Base-by-base conservation (phyloP, 2,113 vertebrate genomes). In the Fregata magnificens region DNA sequence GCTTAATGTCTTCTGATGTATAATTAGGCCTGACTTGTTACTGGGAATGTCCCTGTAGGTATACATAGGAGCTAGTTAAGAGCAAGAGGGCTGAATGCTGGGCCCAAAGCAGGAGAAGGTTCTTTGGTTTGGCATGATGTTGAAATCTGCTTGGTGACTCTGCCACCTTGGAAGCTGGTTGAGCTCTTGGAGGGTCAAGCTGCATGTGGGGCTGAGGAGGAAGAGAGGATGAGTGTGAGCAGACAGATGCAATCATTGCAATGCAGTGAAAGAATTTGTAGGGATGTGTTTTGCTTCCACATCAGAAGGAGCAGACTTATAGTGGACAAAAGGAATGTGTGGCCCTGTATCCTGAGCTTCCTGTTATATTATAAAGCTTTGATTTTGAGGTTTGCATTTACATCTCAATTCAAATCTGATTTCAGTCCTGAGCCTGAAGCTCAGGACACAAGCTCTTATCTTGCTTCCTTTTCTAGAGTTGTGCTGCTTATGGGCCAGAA, bases 401-500 rank as follows among this genome's bases (percentile, higher is more conserved):
- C 78, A n/a, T 83, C 18, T 96, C 80, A 89, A 47, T 95, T 92
- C 86, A 67, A 73, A 34, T 63, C 29, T 63, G 78, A 91, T 36
- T 73, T 87, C 34, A 53, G 5, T 90, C 34, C 67, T 56, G 36
- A 92, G 53, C 42, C 63, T 85, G 82, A 86, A 88, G 44, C 70
- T 25, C 7, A 34, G 38, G 74, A 74, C 90, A 79, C 63, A 90
- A 71, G 59, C 16, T 55, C 6, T 26, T 65, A 59, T 38, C 63
- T 53, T 76, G 16, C 47, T 76, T 81, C 59, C 83, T 52, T 62
- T 88, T 67, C 84, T 92, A 44, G 80, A 95, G 90, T 86, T 94
- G 94, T 95, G 89, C 89, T 98, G 84, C 56, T 95, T 97, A 92
- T 84, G 28, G 42, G n/a, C 29, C 38, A 12, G 38, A 74, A 28